Evolutionary conservation across 2,888 invertebrate species (phyloP), one percentile per base, ranked within the genome.

Genomic region (Mongoloraphidia duomilia): DNA sequence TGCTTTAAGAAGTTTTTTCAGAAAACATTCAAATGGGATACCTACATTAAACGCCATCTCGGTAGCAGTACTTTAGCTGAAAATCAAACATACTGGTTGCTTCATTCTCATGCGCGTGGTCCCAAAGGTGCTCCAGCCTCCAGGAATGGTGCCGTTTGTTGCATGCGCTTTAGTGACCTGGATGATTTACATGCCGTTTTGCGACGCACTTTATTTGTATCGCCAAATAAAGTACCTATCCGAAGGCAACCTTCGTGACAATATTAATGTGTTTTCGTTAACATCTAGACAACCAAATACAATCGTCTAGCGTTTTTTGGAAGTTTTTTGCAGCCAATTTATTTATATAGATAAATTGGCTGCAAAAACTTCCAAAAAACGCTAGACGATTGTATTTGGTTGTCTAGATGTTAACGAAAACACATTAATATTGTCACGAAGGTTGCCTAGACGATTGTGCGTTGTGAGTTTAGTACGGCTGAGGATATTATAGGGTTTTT

Each of bases 351-450:
- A n/a, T n/a, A n/a, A n/a, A n/a, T n/a, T n/a, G n/a, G n/a, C n/a
- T n/a, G n/a, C n/a, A n/a, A n/a, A n/a, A n/a, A n/a, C n/a, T n/a
- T n/a, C n/a, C n/a, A n/a, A n/a, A n/a, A n/a, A n/a, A n/a, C n/a
- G n/a, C n/a, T n/a, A n/a, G n/a, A n/a, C 45, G 34, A 45, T 45
- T 45, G 45, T 45, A 45, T 40, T 45, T 36, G 45, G 42, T 12
- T 45, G 8, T 47, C 47, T 46, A 11, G 47, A 43, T 44, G 47
- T 47, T 45, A 47, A 45, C 44, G 47, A 47, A 34, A 44, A 47
- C 12, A 43, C 47, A 47, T 47, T 47, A 44, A 8, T 17, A 44
- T 44, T 44, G 9, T 47, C 46, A 11, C 51, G 10, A 35, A n/a
- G n/a, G n/a, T n/a, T n/a, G n/a, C n/a, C n/a, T n/a, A n/a, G n/a